A percentile compares a stretch with the other conserved stretches of the same genome.
These are phyloP conservation scores for Polia nebulosa DNA, from an alignment of 2,888 invertebrate genomes.

Conservation along the genomic window DNA sequence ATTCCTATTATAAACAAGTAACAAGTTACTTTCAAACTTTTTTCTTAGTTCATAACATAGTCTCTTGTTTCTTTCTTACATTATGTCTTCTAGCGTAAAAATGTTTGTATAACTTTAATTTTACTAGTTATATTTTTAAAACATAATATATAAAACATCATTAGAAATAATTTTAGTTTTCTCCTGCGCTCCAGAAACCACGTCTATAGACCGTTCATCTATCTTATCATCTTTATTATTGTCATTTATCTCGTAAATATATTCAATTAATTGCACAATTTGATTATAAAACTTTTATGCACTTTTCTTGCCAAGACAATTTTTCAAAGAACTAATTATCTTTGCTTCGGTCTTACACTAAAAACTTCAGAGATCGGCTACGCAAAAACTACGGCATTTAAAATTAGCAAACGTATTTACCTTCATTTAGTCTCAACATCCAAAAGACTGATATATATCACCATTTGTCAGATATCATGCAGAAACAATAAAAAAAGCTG, in stretches of 20 bases:
- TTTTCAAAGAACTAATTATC: neutral
- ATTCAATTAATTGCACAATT: neutral
- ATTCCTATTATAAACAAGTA: constrained; percentile 26
- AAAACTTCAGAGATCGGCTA: neutral
- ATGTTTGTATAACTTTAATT: neutral
- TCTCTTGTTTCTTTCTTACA: neutral
- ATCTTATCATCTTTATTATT: neutral
- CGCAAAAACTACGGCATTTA: neutral
- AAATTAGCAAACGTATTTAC: constrained; percentile 31
- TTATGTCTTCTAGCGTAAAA: neutral
- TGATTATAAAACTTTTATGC: no score
- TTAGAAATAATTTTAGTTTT: neutral
- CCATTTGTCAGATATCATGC: constrained; percentile 58
- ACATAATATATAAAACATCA: no score
- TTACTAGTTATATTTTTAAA: neutral
- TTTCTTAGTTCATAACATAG: neutral
- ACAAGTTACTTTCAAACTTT: constrained; percentile 51
- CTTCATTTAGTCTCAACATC: constrained; percentile 18
- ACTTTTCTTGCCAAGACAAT: neutral
- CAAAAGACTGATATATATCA: constrained; percentile 38
- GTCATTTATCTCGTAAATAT: neutral
- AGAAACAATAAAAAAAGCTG: constrained; percentile 71
- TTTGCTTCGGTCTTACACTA: no score
- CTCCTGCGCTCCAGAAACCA: no score
- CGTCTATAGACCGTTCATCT: neutral